Evolutionary conservation across 2,888 invertebrate genomes (phyloP), one percentile per base, ranked within the genome.

Genomic region (Rutpela maculata): DNA sequence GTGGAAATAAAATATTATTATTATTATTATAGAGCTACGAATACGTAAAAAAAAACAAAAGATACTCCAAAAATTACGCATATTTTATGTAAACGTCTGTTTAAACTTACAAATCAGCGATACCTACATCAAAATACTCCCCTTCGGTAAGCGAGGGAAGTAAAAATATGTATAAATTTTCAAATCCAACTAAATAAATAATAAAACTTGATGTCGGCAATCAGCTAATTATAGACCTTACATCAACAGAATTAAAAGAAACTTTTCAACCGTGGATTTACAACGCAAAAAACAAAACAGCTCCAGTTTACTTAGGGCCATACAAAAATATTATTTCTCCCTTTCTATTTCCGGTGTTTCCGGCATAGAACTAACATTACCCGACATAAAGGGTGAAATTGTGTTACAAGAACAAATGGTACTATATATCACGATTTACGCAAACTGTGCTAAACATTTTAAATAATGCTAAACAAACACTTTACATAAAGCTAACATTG

Each of bases 241-340:
- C 7, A 43, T 4, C 12, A 15, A 43, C 15, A 43, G 15, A 43
- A 43, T 15, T 43, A 43, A 43, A 1, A 43, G 15, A 15, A 11
- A 43, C 31, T 35, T 35, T 7, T 9, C 31, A 35, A 35, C 31
- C 12, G 15, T 43, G 50, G 50, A 50, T 50, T 50, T 50, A 50
- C 50, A n/a, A 50, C n/a, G 50, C 31, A 35, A 50, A n/a, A 50
- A 50, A 50, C 50, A 50, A 43, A 50, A 50, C 43, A 43, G 43
- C 12, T 43, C 7, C 12, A 43, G 15, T 43, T 43, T 43, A 43
- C 43, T 12, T 43, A 43, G 43, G 43, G 15, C 43, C 43, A 43
- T 15, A 43, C 12, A 15, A 15, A 43, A 43, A 43, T 15, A 43
- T 43, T 43, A 43, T 43, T 43, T 12, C 43, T 0, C 43, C 43